phyloP scores from a whole-genome alignment of 2,113 vertebrate genomes.

The Scatophagus argus region DNA sequence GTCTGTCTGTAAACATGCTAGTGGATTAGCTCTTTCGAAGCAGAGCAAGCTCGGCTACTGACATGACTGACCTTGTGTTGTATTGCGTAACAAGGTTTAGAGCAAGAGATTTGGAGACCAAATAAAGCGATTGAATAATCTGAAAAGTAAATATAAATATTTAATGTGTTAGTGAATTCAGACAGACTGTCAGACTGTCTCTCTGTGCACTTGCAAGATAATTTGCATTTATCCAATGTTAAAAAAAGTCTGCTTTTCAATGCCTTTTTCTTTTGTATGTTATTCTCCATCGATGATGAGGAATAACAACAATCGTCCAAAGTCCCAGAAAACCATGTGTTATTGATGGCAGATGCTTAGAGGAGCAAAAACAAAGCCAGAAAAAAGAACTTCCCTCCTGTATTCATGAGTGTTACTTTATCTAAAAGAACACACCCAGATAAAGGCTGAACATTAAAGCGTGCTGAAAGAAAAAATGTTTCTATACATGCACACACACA shows the following conservation, averaged over 20 bases:
- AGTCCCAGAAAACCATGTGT: conserved; percentile 55
- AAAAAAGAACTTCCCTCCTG: conserved; percentile 19
- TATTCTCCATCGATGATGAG: conserved; percentile 63
- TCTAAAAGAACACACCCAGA: conserved; percentile 55
- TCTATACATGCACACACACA: conserved; percentile 41
- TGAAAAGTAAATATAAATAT: not conserved
- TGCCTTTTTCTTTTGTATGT: conserved; percentile 35
- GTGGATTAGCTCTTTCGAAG: not conserved
- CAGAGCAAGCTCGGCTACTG: not conserved
- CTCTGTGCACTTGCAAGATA: not conserved
- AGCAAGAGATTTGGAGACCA: not conserved
- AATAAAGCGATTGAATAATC: not conserved
- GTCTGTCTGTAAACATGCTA: not conserved
- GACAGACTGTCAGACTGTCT: not conserved
- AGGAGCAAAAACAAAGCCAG: conserved; percentile 54
- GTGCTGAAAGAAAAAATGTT: conserved; percentile 17
- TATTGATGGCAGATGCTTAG: conserved; percentile 65
- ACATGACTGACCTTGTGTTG: not conserved
- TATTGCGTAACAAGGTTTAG: not conserved
- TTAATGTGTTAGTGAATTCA: not conserved
- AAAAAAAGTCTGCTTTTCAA: not conserved
- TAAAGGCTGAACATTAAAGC: conserved; percentile 55
- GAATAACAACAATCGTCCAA: conserved; percentile 66
- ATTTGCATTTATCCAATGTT: conserved; percentile 17
- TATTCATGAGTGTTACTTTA: conserved; percentile 49